These are phyloP conservation scores for Nettapus auritus DNA, from an alignment of 2,113 vertebrate species.

Conservation along the genomic window DNA sequence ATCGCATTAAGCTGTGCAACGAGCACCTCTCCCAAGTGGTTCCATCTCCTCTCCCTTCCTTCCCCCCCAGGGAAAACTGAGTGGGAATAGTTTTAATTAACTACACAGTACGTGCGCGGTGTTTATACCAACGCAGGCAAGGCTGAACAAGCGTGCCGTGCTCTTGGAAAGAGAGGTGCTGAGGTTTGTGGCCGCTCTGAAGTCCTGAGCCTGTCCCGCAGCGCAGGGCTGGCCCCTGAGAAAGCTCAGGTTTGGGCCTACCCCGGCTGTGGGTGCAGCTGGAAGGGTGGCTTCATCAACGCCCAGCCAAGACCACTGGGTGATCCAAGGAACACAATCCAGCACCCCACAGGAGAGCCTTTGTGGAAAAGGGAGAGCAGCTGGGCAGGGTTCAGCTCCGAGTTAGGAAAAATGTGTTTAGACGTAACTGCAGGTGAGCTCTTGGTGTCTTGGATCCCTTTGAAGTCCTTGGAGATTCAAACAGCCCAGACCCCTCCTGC, in stretches of 20 bases:
- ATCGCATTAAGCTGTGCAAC: neutral
- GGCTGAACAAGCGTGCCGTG: conserved; percentile 49
- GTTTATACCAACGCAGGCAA: conserved; percentile 34
- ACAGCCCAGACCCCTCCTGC: neutral
- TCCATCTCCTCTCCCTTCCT: conserved; percentile 40
- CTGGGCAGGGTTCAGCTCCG: neutral
- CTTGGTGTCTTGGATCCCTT: neutral
- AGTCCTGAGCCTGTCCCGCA: neutral
- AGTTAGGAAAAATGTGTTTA: neutral
- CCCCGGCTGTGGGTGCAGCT: neutral
- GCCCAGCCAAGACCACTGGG: neutral
- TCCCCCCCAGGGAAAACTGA: neutral
- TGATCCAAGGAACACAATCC: neutral
- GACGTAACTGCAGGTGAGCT: neutral
- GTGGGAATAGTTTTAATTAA: conserved; percentile 68
- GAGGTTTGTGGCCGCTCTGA: conserved; percentile 47
- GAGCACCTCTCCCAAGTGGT: conserved; percentile 29
- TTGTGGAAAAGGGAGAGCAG: neutral
- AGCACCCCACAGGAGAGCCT: neutral
- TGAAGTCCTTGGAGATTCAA: neutral
- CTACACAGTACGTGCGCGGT: neutral
- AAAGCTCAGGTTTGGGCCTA: neutral
- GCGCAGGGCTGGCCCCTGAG: neutral
- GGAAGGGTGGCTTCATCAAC: fast-evolving
- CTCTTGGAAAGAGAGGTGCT: conserved; percentile 11